phyloP scores from a whole-genome alignment of 2,888 invertebrate species.

The Willowsia nigromaculata region DNA sequence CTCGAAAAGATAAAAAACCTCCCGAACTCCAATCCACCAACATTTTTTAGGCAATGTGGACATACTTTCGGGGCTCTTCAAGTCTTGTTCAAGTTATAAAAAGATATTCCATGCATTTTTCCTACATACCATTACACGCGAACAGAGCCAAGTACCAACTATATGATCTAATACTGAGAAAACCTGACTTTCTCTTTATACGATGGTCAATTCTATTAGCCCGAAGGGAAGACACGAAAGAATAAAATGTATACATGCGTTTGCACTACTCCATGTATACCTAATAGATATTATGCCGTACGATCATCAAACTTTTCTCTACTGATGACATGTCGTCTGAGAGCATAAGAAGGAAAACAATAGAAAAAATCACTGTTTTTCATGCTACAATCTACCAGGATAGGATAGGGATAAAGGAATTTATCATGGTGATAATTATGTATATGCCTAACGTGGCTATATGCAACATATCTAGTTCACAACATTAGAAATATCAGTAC shows the following conservation, averaged over 20 bases:
- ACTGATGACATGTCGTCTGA: not conserved
- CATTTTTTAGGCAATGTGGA: not conserved
- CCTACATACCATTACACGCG: not conserved
- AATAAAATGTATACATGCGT: not conserved
- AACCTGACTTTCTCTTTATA: not conserved
- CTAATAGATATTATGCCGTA: not conserved
- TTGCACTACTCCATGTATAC: not conserved
- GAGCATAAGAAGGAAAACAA: not conserved
- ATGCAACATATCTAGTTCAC: too few relatives aligned
- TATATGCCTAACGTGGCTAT: too few relatives aligned
- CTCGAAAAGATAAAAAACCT: conserved; percentile 32
- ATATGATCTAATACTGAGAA: not conserved
- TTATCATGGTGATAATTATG: too few relatives aligned
- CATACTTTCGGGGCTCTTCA: conserved; percentile 5
- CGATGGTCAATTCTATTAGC: conserved; percentile 24
- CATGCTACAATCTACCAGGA: not conserved
- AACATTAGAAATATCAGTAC: not conserved
- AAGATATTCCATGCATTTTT: not conserved
- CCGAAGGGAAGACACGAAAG: conserved; percentile 27
- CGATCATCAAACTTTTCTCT: conserved; percentile 38
- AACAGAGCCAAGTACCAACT: not conserved
- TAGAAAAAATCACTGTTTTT: conserved; percentile 15
- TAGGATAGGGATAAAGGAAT: too few relatives aligned
- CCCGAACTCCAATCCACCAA: conserved; percentile 5
- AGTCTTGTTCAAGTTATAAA: conserved; percentile 26